Evolutionary conservation across 30 jellyfish, hydroid and myxozoan species (phyloP).

Genomic region (Clytia hemisphaerica): DNA sequence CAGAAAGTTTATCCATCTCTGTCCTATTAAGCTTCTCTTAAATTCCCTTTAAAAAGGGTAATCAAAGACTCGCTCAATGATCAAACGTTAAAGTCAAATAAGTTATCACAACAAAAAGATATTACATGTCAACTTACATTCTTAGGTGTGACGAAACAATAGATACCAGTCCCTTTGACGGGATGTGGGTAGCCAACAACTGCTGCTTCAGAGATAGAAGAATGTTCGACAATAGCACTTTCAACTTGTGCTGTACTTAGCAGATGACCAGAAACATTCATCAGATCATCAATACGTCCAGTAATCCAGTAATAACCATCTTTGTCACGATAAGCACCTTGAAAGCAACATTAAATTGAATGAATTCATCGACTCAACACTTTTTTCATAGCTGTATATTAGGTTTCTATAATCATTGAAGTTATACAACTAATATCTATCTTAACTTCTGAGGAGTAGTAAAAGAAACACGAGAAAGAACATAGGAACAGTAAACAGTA

Average conservation of each 20-base stretch:
- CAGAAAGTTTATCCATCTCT: too few relatives aligned
- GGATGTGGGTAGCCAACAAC: conserved; percentile 85
- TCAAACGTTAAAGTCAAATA: background rate
- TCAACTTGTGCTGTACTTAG: conserved; percentile 94
- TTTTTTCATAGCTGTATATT: too few relatives aligned
- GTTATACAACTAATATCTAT: too few relatives aligned
- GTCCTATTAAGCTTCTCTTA: too few relatives aligned
- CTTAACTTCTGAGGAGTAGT: too few relatives aligned
- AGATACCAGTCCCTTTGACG: conserved; percentile 82
- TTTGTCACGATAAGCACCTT: conserved; percentile 72
- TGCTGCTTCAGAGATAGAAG: conserved; percentile 90
- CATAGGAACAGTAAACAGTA: background rate
- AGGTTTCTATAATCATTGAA: too few relatives aligned
- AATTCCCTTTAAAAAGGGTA: too few relatives aligned
- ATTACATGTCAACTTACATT: conserved; percentile 31
- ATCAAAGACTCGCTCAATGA: too few relatives aligned
- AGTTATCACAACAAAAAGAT: background rate
- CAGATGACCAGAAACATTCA: conserved; percentile 96
- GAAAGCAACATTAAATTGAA: too few relatives aligned
- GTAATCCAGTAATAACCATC: conserved; percentile 96
- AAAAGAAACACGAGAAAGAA: too few relatives aligned
- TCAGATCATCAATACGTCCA: conserved; percentile 89
- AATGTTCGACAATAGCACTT: conserved; percentile 86
- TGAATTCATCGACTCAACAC: too few relatives aligned
- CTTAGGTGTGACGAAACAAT: conserved; percentile 72